Evolutionary conservation across 2,797 vertebrate species (phyloP), one percentile per base, ranked within the genome.

Genomic region (Artibeus jamaicensis): DNA sequence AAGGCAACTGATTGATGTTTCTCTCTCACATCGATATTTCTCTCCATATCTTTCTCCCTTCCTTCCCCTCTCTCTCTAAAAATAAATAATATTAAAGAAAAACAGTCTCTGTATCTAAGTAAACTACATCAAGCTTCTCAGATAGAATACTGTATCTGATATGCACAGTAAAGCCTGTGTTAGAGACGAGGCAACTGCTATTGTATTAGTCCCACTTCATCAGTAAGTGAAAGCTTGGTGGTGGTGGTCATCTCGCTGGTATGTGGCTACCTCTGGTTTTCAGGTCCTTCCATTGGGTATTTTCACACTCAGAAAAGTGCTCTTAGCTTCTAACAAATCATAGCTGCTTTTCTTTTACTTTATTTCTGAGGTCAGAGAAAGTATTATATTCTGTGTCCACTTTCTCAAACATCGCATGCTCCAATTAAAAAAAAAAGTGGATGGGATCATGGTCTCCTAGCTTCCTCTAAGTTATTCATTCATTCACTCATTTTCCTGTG

Each of bases 361-460:
- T 67, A 32, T 62, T 68, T 48, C 12, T 68, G 57, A 91, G 18
- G 6, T 71, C 44, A 78, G 7, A 57, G 6, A 77, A 62, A 73
- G 9, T 53, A 57, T 18, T 42, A 2, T 48, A 18, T 0, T 14
- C 5, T 34, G 0, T 44, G 5, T 42, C 29, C 5, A 71, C 2
- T 91, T 74, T 86, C 37, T 86, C 34, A 74, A 48, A 44, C 26
- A 48, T 59, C 26, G 29, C 5, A 29, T 1, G 16, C 4, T 10
- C 6, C 3, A 18, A 9, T 86, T 44, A 12, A 16, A 70, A 86
- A 65, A 65, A 16, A 44, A 57, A 18, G 3, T 19, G 34, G 2
- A 21, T 68, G 53, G 4, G 8, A 29, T 65, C 71, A 57, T 70
- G 78, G 26, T 32, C 50, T 89, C 18, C 10, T 42, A 32, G 5